Evolutionary conservation across 2,113 vertebrate species (phyloP).

Genomic region (Osmerus mordax): DNA sequence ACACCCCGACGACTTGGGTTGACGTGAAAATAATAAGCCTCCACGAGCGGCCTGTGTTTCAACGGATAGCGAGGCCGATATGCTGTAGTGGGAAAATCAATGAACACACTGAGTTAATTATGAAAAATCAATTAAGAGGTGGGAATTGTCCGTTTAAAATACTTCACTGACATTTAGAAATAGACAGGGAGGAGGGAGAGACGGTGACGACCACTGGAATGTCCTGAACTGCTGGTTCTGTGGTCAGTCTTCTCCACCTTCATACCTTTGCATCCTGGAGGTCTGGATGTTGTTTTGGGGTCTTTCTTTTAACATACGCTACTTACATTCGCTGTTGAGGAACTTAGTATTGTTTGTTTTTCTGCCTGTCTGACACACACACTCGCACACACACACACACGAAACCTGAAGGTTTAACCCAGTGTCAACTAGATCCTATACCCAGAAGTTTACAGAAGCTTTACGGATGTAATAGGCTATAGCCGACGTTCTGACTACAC

Average conservation of each 20-base stretch:
- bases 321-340: no score
- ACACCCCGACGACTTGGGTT: slow-evolving; percentile 56
- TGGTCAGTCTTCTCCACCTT: neutral
- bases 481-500: no score
- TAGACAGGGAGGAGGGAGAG: neutral
- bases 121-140: slow-evolving; percentile 73
- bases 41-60: slow-evolving; percentile 37
- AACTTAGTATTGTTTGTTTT: no score
- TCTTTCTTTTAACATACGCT: no score
- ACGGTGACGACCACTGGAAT: neutral
- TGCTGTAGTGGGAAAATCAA: slow-evolving; percentile 60
- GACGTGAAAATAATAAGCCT: slow-evolving; percentile 69
- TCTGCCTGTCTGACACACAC: neutral
- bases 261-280: neutral
- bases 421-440: no score
- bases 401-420: slow-evolving; percentile 23
- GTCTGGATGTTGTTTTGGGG: no score
- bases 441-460: no score
- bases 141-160: slow-evolving; percentile 36
- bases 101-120: slow-evolving; percentile 74
- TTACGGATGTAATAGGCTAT: no score
- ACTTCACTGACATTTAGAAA: slow-evolving; percentile 12
- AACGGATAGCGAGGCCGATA: slow-evolving; percentile 18
- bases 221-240: neutral
- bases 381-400: neutral